phyloP scores from a whole-genome alignment of 2,888 invertebrate species.

The Acanthacorydalis orientalis region DNA sequence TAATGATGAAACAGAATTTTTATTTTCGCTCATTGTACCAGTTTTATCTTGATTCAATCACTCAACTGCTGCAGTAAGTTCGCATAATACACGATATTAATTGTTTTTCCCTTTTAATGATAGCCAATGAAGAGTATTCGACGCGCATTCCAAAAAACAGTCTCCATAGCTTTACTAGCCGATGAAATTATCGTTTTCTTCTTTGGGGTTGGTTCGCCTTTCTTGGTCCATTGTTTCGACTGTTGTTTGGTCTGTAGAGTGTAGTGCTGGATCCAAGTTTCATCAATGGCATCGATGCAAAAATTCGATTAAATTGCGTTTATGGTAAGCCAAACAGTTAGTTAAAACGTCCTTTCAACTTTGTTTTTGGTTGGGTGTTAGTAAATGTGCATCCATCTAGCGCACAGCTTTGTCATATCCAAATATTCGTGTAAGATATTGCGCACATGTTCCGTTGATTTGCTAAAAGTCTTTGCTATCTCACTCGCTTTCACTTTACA shows the following conservation, averaged over 20 bases:
- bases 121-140: constrained; percentile 5
- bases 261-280: no score
- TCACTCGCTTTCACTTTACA: no score
- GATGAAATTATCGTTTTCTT: background rate
- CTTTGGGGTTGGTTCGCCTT: background rate
- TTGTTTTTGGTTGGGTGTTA: no score
- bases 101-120: constrained; percentile 10
- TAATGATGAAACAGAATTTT: constrained; percentile 12
- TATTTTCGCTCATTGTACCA: constrained; percentile 9
- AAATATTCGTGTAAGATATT: no score
- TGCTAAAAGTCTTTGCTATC: no score
- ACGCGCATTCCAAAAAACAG: constrained; percentile 11
- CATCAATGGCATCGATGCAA: constrained; percentile 16
- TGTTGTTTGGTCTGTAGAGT: background rate
- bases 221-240: background rate
- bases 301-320: constrained; percentile 12
- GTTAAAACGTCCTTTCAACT: no score
- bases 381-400: constrained; percentile 13
- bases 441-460: no score
- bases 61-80: constrained; percentile 5
- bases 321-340: constrained; percentile 7
- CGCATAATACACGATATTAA: constrained; percentile 8
- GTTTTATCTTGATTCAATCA: constrained; percentile 8
- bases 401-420: no score
- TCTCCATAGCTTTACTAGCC: constrained; percentile 11